Conservation (phyloP, 2,888 invertebrate species). For the Mylabris sibirica region DNA sequence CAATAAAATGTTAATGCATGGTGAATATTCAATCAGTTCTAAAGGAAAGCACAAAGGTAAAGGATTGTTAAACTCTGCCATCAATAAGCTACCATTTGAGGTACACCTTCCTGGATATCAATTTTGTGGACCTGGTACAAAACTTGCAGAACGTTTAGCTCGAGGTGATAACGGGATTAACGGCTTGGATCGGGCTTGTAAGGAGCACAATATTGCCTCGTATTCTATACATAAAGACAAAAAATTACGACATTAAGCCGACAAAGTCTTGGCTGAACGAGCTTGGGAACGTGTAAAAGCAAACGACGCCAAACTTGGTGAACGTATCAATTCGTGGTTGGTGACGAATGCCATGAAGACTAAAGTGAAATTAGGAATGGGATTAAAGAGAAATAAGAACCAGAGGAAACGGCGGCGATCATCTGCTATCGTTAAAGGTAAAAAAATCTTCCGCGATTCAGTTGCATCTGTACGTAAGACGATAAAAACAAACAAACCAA, state of each 20-base stretch:
- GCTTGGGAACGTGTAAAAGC: constrained; percentile 47
- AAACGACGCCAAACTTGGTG: constrained; percentile 45
- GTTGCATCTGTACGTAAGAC: constrained; percentile 14
- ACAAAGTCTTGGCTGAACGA: constrained; percentile 49
- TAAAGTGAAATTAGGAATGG: constrained; percentile 40
- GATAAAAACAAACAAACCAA: constrained; percentile 25
- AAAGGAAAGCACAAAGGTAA: constrained; percentile 17
- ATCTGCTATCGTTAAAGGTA: not conserved
- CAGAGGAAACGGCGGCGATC: too few relatives aligned
- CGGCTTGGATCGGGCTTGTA: constrained; percentile 49
- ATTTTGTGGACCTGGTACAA: too few relatives aligned
- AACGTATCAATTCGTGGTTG: constrained; percentile 48
- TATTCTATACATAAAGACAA: constrained; percentile 41
- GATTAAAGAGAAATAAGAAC: too few relatives aligned
- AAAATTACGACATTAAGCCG: constrained; percentile 49
- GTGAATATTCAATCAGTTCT: not conserved
- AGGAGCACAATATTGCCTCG: constrained; percentile 52
- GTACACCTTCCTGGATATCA: too few relatives aligned
- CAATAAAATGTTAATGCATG: constrained; percentile 23
- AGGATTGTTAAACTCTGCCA: constrained; percentile 33
- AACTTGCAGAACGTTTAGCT: too few relatives aligned
- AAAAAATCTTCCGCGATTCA: constrained; percentile 10
- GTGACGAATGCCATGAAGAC: constrained; percentile 49
- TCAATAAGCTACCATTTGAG: constrained; percentile 39
- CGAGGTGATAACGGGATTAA: constrained; percentile 53